Percentiles rank a stretch among this genome's conserved stretches.
These are phyloP conservation scores for Poeciliopsis retropinna DNA, from an alignment of 2,113 vertebrate genomes.

Conservation along the genomic window DNA sequence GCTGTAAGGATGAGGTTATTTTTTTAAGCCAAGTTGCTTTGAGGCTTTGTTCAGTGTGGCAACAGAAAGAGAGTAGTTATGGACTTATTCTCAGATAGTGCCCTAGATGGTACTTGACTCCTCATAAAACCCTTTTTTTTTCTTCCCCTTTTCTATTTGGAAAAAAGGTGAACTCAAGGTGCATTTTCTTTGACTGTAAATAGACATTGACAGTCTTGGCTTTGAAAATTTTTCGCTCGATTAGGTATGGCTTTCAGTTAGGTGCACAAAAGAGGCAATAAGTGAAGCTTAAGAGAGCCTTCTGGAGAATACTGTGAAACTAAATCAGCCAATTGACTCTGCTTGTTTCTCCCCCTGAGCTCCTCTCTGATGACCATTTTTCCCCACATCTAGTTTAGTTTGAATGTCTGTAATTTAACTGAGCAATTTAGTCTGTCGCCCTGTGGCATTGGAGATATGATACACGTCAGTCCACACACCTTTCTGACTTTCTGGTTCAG, in stretches of 20 bases:
- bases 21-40: neutral
- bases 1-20: conserved; percentile 18
- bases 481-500: conserved; percentile 1
- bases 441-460: neutral
- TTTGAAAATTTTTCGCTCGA: conserved; percentile 57
- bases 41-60: conserved; percentile 34
- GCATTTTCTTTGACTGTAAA: conserved; percentile 44
- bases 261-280: conserved; percentile 51
- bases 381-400: conserved; percentile 38
- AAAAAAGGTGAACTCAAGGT: conserved; percentile 34
- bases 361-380: conserved; percentile 42
- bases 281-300: conserved; percentile 47
- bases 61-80: conserved; percentile 28
- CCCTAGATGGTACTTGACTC: conserved; percentile 36
- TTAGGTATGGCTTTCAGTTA: conserved; percentile 61
- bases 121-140: conserved; percentile 26
- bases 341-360: conserved; percentile 22
- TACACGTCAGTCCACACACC: neutral
- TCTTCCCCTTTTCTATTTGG: conserved; percentile 20
- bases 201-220: conserved; percentile 50
- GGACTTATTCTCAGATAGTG: conserved; percentile 27
- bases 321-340: conserved; percentile 68
- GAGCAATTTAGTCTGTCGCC: conserved; percentile 5
- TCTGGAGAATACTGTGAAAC: conserved; percentile 41
- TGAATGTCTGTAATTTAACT: conserved; percentile 22